Evolutionary conservation across 2,113 vertebrate species (phyloP), one percentile per base, ranked within the genome.

Genomic region (Pongo abelii): DNA sequence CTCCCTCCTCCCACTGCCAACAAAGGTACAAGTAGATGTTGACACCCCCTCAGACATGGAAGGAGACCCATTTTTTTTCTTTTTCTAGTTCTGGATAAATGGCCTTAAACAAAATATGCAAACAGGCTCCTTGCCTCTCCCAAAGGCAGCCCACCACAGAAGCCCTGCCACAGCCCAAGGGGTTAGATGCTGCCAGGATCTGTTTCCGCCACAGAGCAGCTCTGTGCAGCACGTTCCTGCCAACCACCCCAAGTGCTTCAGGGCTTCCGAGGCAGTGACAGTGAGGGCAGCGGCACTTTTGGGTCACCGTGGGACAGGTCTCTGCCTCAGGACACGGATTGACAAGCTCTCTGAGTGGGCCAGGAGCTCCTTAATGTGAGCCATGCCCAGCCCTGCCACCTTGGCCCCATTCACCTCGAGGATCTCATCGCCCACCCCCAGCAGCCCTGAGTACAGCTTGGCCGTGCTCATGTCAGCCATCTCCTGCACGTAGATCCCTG

Each of bases 401-500:
- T 99, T 99, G 50, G 98, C 99, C 1, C 99, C 99, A 0, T 99
- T 99, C 92, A 99, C 99, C 98, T 99, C 99, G 12, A 99, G 98
- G 96, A 99, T 99, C 98, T 99, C 99, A 13, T 99, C 99, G 0
- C 99, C 99, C 2, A 99, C 98, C 0, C 98, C 98, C 43, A 99
- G 99, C 40, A 99, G 99, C 64, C 99, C 99, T 0, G 99, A 98
- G 18, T 99, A 99, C 79, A 99, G 99, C 97, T 99, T 99, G 97
- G 99, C 99, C 0, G 98, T 99, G 83, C 98, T 83, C 0, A 98
- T 97, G 0, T 99, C 99, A 0, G 97, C 99, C 98, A 99, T 99
- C 96, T 99, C 99, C 97, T 99, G 99, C 90, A 99, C 99, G 4
- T 99, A 99, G 88, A 99, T 98, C 8, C 99, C 99, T 99, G 95